Evolutionary conservation across 2,113 vertebrate species (phyloP).

Genomic region (Tetraodon nigroviridis): DNA sequence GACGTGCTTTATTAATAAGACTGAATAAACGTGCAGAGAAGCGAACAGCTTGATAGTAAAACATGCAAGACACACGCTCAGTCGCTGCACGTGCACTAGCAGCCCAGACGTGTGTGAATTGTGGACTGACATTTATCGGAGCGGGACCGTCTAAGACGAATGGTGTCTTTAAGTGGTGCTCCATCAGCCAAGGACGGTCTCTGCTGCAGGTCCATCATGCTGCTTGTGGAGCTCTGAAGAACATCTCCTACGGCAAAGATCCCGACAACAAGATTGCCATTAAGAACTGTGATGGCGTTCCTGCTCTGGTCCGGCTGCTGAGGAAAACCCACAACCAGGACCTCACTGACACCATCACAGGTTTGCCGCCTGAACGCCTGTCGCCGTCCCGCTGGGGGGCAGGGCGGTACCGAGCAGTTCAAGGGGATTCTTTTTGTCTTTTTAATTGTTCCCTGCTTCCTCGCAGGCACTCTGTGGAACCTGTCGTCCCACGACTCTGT

Average conservation of each 20-base stretch:
- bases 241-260: slow-evolving; percentile 92
- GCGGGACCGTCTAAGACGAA: not conserved
- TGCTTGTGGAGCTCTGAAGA: slow-evolving; percentile 94
- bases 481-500: slow-evolving; percentile 94
- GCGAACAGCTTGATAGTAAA: not conserved
- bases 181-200: not conserved
- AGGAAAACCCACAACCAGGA: slow-evolving; percentile 87
- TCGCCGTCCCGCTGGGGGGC: not conserved
- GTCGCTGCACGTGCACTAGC: not conserved
- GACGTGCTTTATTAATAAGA: not conserved
- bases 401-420: no score
- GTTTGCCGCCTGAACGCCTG: slow-evolving; percentile 59
- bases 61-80: not conserved
- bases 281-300: slow-evolving; percentile 95
- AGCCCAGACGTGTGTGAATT: not conserved
- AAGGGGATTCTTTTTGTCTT: no score
- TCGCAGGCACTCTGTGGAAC: slow-evolving; percentile 93
- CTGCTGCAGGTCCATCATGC: slow-evolving; percentile 75
- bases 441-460: not conserved
- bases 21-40: no score
- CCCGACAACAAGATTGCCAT: slow-evolving; percentile 95
- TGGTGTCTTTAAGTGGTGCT: not conserved
- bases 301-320: slow-evolving; percentile 83
- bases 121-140: not conserved
- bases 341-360: slow-evolving; percentile 92